Conservation (phyloP, 2,113 vertebrate species). For the Tinamus guttatus region DNA sequence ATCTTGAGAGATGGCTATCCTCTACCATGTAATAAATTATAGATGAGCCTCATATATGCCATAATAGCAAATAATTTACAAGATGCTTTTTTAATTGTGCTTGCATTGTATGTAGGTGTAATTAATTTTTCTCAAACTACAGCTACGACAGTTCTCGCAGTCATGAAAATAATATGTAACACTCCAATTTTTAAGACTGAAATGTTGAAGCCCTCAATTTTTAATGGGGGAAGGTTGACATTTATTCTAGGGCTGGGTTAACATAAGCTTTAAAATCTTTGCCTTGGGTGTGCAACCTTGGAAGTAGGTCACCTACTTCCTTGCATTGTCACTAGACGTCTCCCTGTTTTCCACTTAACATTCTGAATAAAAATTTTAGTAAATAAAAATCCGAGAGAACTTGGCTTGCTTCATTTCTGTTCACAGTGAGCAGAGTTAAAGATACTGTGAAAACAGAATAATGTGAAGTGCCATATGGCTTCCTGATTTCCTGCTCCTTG, state of each 20-base stretch:
- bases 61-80: neutral
- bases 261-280: neutral
- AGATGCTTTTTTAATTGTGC: neutral
- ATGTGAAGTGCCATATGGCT: accelerated
- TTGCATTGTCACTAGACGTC: neutral
- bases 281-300: neutral
- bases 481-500: neutral
- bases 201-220: neutral
- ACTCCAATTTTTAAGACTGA: neutral
- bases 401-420: neutral
- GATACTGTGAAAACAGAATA: neutral
- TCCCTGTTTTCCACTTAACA: neutral
- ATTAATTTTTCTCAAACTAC: neutral
- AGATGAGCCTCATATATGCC: neutral
- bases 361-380: neutral
- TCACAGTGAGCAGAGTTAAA: neutral
- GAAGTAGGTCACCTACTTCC: neutral
- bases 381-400: neutral
- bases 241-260: neutral
- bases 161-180: neutral
- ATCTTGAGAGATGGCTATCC: neutral
- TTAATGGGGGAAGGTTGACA: neutral
- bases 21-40: neutral
- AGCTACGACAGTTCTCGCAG: neutral
- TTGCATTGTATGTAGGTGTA: neutral